Evolutionary conservation across 1,140 invertebrate species (phyloP), one percentile per base, ranked within the genome.

Genomic region (Dendrolimus punctatus): DNA sequence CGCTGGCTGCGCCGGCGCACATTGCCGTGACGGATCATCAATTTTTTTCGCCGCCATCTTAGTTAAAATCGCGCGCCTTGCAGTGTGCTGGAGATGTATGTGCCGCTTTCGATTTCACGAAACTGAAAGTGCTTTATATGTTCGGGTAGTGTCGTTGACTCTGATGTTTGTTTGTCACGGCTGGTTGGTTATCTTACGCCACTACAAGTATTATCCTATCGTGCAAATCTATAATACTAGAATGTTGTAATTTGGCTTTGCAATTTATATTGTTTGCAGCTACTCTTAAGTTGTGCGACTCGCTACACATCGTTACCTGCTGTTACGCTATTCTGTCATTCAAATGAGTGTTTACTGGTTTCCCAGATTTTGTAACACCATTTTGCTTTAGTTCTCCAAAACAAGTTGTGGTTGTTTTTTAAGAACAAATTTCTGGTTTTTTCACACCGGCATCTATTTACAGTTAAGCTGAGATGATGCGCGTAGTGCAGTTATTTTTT

Each of bases 81-180:
- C 59, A 60, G 49, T 66, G 64, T 58, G 66, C 61, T 60, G 66
- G 67, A 75, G 71, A 73, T 66, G 66, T 73, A 71, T 76, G 71
- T 64, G 69, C 64, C 54, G 69, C 76, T 84, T 79, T 84, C 80
- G 66, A 76, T 82, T 80, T 81, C 78, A 71, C 60, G 74, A 82
- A 80, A 84, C 76, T 69, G 76, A 84, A 78, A 84, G 80, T 81
- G 68, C 53, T 64, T 70, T 58, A 65, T 77, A 80, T 78, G 78
- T 83, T 84, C 75, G 79, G 78, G 63, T 58, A 62, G 66, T 80
- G 76, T 82, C 76, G 68, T 80, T 80, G 80, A 83, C 76, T 80
- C 70, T 60, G 60, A 65, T 80, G 80, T 83, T 83, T 83, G 76
- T 80, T 83, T 80, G 77, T 64, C 73, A 80, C 77, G 80, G 54